Base-by-base conservation (phyloP, 2,888 invertebrate species). In the Stictocephala bisonia region DNA sequence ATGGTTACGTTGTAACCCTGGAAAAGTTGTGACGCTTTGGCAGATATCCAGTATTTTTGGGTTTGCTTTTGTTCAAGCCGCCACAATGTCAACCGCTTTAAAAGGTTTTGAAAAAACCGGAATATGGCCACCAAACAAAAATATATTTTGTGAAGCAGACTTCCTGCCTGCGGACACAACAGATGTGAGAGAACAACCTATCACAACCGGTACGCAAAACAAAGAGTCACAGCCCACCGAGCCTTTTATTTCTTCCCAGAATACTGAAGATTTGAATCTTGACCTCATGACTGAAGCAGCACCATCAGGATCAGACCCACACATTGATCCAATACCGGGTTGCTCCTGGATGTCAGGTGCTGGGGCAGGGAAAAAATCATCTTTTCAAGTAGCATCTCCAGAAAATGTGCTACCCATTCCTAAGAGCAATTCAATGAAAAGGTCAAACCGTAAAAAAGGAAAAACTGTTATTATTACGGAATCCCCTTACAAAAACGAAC, bases 61-160 rank as follows among this genome's bases (percentile, higher is more conserved):
- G 22, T 71, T 73, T 71, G 78, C 80, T 26, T 81, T 75, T 75
- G 50, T 77, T 20, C 76, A 75, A 70, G 77, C 78, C 22, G 77
- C 78, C 31, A 77, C 74, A 24, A 74, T 81, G 60, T 35, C 60
- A 53, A 80, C 78, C 24, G 79, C 80, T 35, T 73, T 80, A 68
- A 80, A 79, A 77, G 80, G 77, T 6, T 83, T 83, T 79, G 71
- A 74, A 66, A 80, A 78, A 68, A 73, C 80, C 9, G 82, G 81
- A 20, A 73, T 82, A 67, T 81, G 79, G 79, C 82, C 81, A 26
- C 77, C 79, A 26, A 81, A 81, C 74, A 56, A 72, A 73, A 6
- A 75, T 27, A 71, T 75, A 13, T 82, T 82, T 71, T 71, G 51
- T n/a, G 81, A 82, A 58, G 74, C 79, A 24, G 80, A 81, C 74